phyloP scores from a whole-genome alignment of 2,113 vertebrate species.

The Mustela lutreola region DNA sequence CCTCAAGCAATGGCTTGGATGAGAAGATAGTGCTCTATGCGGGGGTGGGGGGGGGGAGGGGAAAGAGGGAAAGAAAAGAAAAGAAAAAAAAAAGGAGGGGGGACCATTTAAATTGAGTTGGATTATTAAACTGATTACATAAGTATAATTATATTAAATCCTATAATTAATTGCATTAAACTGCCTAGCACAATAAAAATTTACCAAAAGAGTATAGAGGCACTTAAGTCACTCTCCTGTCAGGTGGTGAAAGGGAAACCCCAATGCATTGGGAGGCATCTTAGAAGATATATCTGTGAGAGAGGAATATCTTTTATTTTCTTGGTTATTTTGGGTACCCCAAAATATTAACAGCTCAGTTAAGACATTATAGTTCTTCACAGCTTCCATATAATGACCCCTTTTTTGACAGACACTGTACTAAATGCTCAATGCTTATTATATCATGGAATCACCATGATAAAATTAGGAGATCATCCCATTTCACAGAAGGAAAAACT shows the following conservation, averaged over 20 bases:
- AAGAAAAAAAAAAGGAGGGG: background rate
- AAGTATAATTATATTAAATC: constrained; percentile 69
- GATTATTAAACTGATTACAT: constrained; percentile 68
- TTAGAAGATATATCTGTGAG: background rate
- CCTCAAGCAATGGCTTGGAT: background rate
- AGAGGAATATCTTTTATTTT: background rate
- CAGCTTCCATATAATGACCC: background rate
- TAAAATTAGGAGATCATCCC: background rate
- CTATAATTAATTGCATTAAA: constrained; percentile 70
- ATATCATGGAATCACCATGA: background rate
- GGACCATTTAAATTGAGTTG: constrained; percentile 46
- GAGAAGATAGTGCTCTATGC: background rate
- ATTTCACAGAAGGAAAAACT: constrained; percentile 46
- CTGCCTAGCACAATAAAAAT: constrained; percentile 41
- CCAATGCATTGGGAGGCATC: background rate
- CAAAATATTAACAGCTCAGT: background rate
- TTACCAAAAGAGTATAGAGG: background rate
- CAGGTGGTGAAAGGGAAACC: constrained; percentile 27
- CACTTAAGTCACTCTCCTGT: background rate
- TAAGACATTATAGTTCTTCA: background rate
- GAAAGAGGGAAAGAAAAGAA: background rate
- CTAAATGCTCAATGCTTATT: background rate
- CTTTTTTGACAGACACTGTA: background rate
- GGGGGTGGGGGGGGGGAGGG: too few relatives aligned
- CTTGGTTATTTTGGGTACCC: background rate